Evolutionary conservation across 2,113 vertebrate genomes (phyloP), one percentile per base, ranked within the genome.

Genomic region (Syrmaticus mikado): DNA sequence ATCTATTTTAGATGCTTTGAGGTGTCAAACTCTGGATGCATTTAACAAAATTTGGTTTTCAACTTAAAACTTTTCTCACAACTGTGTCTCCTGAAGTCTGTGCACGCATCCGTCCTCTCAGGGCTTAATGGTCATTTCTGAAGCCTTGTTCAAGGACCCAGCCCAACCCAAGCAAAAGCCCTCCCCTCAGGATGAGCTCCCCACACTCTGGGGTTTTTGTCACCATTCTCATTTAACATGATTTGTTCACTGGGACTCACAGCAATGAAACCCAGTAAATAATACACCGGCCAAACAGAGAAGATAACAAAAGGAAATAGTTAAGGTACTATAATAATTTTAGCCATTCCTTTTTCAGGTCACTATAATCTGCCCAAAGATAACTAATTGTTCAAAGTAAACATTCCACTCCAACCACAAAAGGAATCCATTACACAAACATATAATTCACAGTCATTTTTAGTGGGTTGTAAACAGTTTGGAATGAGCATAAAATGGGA

Each of bases 391-490:
- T 98, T 98, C 97, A 98, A 98, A 98, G 97, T 98, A 98, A 98
- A 98, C 98, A 98, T 98, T 98, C 98, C 97, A 97, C 97, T 98
- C 94, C 18, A 52, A 98, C 98, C 98, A 98, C 98, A 98, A 98
- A 98, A 98, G 98, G 98, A 98, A 98, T 98, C 97, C 97, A 97
- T 98, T 98, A 98, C 98, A 98, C 98, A 98, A 99, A 98, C 98
- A 98, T 98, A 98, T 99, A 98, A 99, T 98, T 99, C 98, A 98
- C 98, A 98, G 98, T 98, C 98, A 98, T 98, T 98, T 99, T 98
- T 98, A 98, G 98, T 98, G 98, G 98, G 98, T 97, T 98, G 97
- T 98, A 98, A 98, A 98, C 98, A 98, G 98, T 98, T 98, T 98
- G 98, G 98, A 98, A 98, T 98, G 98, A 98, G 98, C 98, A 98